Evolutionary conservation across 1,140 invertebrate genomes (phyloP).

Genomic region (Nephila pilipes): DNA sequence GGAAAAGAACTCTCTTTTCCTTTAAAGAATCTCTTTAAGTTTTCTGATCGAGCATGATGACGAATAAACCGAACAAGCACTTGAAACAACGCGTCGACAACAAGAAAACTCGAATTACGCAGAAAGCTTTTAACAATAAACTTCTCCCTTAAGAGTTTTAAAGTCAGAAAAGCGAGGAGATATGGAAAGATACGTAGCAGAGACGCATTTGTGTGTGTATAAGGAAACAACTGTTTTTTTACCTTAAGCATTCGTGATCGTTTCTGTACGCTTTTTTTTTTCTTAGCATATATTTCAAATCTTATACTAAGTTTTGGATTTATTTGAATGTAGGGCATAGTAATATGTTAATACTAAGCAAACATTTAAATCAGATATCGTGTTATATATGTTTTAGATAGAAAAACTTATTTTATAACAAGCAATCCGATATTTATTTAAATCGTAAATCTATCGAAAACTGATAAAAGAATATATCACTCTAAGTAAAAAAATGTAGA

Average conservation of each 20-base stretch:
- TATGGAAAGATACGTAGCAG: neutral
- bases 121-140: conserved; percentile 18
- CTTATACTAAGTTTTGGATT: neutral
- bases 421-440: no score
- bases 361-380: no score
- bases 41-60: neutral
- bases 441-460: no score
- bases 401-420: no score
- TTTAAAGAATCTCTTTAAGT: conserved; percentile 2
- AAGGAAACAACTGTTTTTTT: neutral
- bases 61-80: neutral
- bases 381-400: no score
- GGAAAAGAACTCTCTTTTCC: neutral
- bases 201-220: neutral
- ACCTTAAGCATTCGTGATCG: neutral
- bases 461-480: no score
- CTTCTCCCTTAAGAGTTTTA: neutral
- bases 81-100: neutral
- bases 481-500: no score
- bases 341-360: no score
- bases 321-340: neutral
- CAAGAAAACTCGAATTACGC: neutral
- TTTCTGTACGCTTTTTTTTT: neutral
- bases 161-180: neutral
- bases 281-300: neutral